Base-by-base conservation (phyloP, 2,113 vertebrate species). In the Scartelaos histophorus region DNA sequence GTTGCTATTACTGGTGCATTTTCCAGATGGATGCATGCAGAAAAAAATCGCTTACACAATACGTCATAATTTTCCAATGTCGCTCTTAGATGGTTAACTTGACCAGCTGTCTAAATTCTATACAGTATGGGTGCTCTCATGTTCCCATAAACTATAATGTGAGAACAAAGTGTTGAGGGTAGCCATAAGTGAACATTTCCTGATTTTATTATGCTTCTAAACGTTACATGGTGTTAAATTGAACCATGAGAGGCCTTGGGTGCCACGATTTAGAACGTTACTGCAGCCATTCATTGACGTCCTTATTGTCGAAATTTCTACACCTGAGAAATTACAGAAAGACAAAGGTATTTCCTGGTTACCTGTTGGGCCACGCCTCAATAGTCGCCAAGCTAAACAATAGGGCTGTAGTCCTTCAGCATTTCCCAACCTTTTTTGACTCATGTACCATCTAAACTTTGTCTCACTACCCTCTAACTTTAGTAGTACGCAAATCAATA, bases 1-100 rank as follows among this genome's bases (percentile, higher is more conserved):
- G 93, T 93, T 93, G 91, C 92, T 92, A 93, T 94, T 94, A 94
- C 91, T 87, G 92, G 80, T 88, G 85, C 89, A 91, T 93, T 92
- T 93, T 75, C 77, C 83, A 90, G 87, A 91, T 73, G 86, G 92
- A 90, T 88, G 79, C 84, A 81, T 45, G 91, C 22, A 81, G 75
- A 22, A 61, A 82, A 75, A 74, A 87, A 84, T 17, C 64, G 66
- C 66, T 69, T 79, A 77, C 62, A 82, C 76, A 75, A 92, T 85
- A 91, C 85, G 71, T 90, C 75, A 87, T 88, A 90, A 89, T 77
- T 92, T 86, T 62, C 51, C 3, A 85, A 34, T 90, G 91, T 93
- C 89, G 67, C 86, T 92, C 89, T 89, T 85, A 85, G 85, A 82
- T 87, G 86, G 76, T 86, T 89, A 75, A 69, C 74, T 91, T 91